Percentiles rank a stretch among this genome's conserved stretches.
Conservation (phyloP, 2,113 vertebrate genomes). For the Thamnophis sirtalis region DNA sequence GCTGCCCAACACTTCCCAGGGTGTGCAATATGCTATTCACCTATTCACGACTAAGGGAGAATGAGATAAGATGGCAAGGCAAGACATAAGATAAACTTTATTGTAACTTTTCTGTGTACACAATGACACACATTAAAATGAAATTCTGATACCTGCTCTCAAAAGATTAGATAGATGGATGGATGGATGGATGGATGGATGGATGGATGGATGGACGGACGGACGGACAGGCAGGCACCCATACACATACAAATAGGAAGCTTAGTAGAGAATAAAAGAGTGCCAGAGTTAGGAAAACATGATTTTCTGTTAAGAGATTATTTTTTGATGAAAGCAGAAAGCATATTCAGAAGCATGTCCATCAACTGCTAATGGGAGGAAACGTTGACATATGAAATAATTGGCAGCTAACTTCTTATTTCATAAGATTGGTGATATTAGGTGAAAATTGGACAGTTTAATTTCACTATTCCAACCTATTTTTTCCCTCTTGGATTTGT, state of each 20-base stretch:
- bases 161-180: too few species aligned
- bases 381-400: background rate
- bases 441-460: background rate
- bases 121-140: too few species aligned
- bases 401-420: background rate
- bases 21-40: background rate
- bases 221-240: too few species aligned
- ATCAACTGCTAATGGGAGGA: background rate
- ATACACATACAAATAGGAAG: background rate
- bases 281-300: background rate
- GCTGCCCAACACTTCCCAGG: background rate
- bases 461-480: background rate
- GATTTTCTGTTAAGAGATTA: background rate
- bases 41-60: background rate
- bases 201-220: too few species aligned
- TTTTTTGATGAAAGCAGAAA: background rate
- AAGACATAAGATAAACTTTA: too few species aligned
- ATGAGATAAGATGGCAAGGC: too few species aligned
- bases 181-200: too few species aligned
- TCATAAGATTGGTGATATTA: background rate
- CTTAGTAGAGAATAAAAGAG: background rate
- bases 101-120: too few species aligned
- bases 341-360: background rate
- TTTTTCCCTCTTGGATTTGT: background rate
- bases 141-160: too few species aligned